Evolutionary conservation across 2,888 invertebrate genomes (phyloP), one percentile per base, ranked within the genome.

Genomic region (Anthrax anthrax): DNA sequence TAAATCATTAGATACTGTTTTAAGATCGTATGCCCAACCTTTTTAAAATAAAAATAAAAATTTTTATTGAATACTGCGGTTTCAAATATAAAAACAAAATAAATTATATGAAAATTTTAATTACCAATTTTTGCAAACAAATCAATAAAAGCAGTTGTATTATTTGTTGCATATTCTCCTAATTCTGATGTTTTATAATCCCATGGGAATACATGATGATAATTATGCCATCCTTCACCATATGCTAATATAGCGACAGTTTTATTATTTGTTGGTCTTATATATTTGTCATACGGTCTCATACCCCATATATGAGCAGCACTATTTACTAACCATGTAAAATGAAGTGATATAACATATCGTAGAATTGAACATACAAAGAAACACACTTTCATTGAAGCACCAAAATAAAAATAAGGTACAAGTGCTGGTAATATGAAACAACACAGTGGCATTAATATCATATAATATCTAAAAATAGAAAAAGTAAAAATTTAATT

Each of bases 241-340:
- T 79, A 71, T 0, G 85, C 81, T 37, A 76, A 66, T 9, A 80
- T 64, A 0, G 81, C 78, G 0, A 87, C 84, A 0, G 71, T 57
- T 49, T 70, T 64, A 58, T 79, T 84, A 61, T 88, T 82, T 2
- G 80, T 78, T 1, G 87, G 77, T 55, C 78, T 78, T 58, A 82
- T 80, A 48, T 70, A 66, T 53, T 76, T 77, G 65, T 96, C 94
- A 64, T 87, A 95, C 2, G 95, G 94, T 59, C 78, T 81, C 64
- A 77, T 83, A 54, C 95, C 95, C 78, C 85, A 92, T 57, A 89
- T 81, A 63, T 94, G 94, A 1, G 94, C 94, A 0, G 87, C 88
- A 50, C 89, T 90, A 71, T 95, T 95, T 17, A 95, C 90, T 49
- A 88, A 70, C 94, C 94, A 95, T 0, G 94, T 95, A 57, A 79